phyloP scores from a whole-genome alignment of 1,140 invertebrate species.

The Spodoptera frugiperda region DNA sequence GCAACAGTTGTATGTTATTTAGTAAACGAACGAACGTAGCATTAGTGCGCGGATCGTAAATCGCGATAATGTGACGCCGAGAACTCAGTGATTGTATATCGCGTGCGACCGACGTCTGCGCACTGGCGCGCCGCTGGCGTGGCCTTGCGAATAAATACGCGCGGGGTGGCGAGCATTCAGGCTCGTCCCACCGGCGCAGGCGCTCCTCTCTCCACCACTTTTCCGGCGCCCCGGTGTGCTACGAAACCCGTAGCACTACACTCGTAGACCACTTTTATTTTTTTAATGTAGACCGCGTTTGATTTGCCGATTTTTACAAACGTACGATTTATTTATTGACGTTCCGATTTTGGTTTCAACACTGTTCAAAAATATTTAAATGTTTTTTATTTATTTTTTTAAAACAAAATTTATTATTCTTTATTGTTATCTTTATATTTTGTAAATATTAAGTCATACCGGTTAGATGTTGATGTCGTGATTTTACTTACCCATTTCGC shows the following conservation, averaged over 20 bases:
- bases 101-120: slow-evolving; percentile 79
- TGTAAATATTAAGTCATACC: background rate
- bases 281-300: slow-evolving; percentile 44
- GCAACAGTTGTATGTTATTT: slow-evolving; percentile 52
- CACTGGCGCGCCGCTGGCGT: slow-evolving; percentile 80
- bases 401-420: no score
- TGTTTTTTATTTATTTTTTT: no score
- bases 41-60: slow-evolving; percentile 73
- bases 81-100: slow-evolving; percentile 74
- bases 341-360: no score
- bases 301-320: background rate
- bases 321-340: no score
- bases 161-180: slow-evolving; percentile 75
- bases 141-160: slow-evolving; percentile 85
- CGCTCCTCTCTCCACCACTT: slow-evolving; percentile 79
- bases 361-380: no score
- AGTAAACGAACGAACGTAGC: slow-evolving; percentile 67
- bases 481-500: slow-evolving; percentile 45
- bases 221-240: slow-evolving; percentile 65
- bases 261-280: slow-evolving; percentile 69
- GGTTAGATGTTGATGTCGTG: slow-evolving; percentile 11
- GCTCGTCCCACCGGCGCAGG: slow-evolving; percentile 76
- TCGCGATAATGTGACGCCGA: slow-evolving; percentile 66
- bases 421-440: background rate
- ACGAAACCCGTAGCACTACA: slow-evolving; percentile 74